Base-by-base conservation (phyloP, 2,888 invertebrate species). In the Julus scanicus region DNA sequence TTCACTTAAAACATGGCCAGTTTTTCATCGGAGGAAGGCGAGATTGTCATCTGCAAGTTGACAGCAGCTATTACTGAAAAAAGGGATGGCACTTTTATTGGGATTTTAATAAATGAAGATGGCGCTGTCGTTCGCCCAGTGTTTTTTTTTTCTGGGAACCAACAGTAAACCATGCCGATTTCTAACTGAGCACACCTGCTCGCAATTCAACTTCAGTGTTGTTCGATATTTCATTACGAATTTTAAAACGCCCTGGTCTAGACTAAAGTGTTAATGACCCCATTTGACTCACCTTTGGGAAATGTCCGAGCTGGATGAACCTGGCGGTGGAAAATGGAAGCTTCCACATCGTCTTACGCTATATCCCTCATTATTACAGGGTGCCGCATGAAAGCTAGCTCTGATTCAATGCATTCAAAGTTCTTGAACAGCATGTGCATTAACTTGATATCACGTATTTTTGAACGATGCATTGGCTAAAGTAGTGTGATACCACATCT, bases 221-320 rank as follows among this genome's bases (percentile, higher is more conserved):
- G 71, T 71, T 71, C 71, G 71, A 71, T 71, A 71, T 71, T 71
- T 71, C n/a, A 71, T 71, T 71, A 29, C 71, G 29, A 71, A 71
- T 29, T 71, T 71, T 29, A 71, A 44, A 71, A 71, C 71, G 71
- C 71, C 71, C 29, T 11, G 71, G 71, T 71, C 71, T 71, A 71
- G 71, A 71, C 71, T 71, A 29, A 71, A 29, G 71, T 71, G 71
- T 71, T 71, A 71, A 71, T 71, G 71, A 71, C 71, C 71, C 71
- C 71, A 3, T 71, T 71, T 71, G 71, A 71, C 71, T 71, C 71
- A 71, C 71, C 71, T 71, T 29, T 71, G 71, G 71, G 71, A 71
- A 71, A 71, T 71, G 71, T 29, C n/a, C 71, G 71, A 71, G 29
- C 20, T 63, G 63, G 63, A 20, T 63, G 20, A 63, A 20, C 29